Base-by-base conservation (phyloP, 2,797 vertebrate species). In the Tokudaia tokunoshimensis region DNA sequence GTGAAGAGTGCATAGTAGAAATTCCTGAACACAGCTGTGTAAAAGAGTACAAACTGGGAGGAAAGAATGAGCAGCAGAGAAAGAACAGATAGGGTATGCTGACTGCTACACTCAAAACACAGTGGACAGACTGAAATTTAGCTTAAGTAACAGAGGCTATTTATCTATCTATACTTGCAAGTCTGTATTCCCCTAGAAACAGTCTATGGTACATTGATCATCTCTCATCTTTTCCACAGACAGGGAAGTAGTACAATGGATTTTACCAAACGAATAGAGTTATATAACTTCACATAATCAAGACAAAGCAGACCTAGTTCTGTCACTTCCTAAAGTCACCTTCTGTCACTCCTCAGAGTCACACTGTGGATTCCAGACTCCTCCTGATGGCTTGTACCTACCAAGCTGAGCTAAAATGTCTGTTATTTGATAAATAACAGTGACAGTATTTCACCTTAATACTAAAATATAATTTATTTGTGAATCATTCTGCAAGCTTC, bases 401-500 rank as follows among this genome's bases (percentile, higher is more conserved):
- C 3, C 44, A 50, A 50, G 17, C 6, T 24, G 31, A 44, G 72
- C 2, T 9, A 59, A 61, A 75, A 83, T 44, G 20, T 61, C 31
- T 37, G 6, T 29, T 82, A 91, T 52, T 44, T 47, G 79, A 24
- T 37, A 75, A 52, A 37, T n/a, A 41, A 47, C 24, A 26, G 10
- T 75, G 44, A 70, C 26, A 29, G 1, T n/a, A 47, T 22, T 74
- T 67, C 19, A 67, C 29, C n/a, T 83, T 50, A 22, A 50, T 12
- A 34, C 52, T 76, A 79, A 86, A 92, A 92, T 92, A 34, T 31
- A 55, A 92, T 65, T 29, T 61, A 65, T 17, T 92, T 55, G n/a
- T 29, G 17, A 78, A 24, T 92, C 34, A 78, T 55, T 78, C 44
- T 67, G 7, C 31, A 84, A 26, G 12, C 14, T 63, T 63, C 20